Conservation (phyloP, 2,113 vertebrate genomes). For the Hydropotes inermis region DNA sequence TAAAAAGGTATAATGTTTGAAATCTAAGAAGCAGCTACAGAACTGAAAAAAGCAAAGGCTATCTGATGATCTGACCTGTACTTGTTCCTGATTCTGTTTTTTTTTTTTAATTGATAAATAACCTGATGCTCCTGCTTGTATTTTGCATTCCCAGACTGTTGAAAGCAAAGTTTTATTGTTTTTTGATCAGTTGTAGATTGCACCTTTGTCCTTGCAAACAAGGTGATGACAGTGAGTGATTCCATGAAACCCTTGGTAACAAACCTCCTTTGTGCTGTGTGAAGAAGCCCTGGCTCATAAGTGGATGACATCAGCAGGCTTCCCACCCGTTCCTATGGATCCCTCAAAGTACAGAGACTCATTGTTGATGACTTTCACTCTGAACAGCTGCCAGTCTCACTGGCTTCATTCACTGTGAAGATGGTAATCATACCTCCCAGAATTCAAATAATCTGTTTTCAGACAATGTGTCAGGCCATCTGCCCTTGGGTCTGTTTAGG, state of each 20-base stretch:
- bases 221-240: constrained; percentile 22
- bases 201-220: constrained; percentile 53
- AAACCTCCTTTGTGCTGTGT: constrained; percentile 43
- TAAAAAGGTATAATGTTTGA: not conserved
- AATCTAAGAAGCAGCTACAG: not conserved
- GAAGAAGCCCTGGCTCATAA: constrained; percentile 17
- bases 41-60: not conserved
- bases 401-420: constrained; percentile 21
- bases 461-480: not conserved
- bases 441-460: constrained; percentile 13
- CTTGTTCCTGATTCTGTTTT: not conserved
- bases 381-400: constrained; percentile 5
- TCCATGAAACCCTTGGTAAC: constrained; percentile 42
- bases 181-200: constrained; percentile 21
- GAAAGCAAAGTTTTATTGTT: constrained; percentile 48
- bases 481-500: not conserved
- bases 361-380: constrained; percentile 56
- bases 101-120: not conserved
- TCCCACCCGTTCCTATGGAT: constrained; percentile 8
- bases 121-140: not conserved
- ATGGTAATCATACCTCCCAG: not conserved
- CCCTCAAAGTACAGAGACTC: constrained; percentile 41
- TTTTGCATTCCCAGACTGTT: constrained; percentile 13
- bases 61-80: not conserved
- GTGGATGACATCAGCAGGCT: constrained; percentile 25